Base-by-base conservation (phyloP, 2,113 vertebrate genomes). In the Brienomyrus longianalis region DNA sequence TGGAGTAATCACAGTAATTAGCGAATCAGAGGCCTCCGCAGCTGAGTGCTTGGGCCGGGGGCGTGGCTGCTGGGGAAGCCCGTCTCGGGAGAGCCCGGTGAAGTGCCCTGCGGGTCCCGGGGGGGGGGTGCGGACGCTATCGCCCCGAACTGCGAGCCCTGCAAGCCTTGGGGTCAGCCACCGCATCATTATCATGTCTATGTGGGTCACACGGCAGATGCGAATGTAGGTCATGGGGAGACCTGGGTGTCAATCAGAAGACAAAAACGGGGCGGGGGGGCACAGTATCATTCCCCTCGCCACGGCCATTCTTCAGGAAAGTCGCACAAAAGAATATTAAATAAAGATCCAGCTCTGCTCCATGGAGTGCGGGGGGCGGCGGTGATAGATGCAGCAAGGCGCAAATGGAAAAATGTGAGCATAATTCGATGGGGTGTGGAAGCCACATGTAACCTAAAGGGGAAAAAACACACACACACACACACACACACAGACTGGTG, bases 161-260 rank as follows among this genome's bases (percentile, higher is more conserved):
- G 92, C 92, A 92, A 93, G 91, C 93, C 92, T 59, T 90, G 35
- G 70, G 43, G 90, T 92, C 85, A 74, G 1, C 87, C 59, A 91
- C 92, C 43, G 90, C 90, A 91, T 95, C 93, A 95, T 94, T 95
- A 95, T 88, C 59, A 89, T 77, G 90, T 86, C 89, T 94, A 93
- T 95, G 91, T 94, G 94, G 96, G 94, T 96, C 95, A 95, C 84
- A 77, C 92, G 95, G 94, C 95, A 94, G 91, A 95, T 94, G 94
- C 93, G 94, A 94, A 96, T 96, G 92, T 96, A 94, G 95, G 95
- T 96, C 95, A 95, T 84, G 89, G 91, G 91, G 90, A 95, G 93
- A 91, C 92, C 93, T 91, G 91, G 92, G 83, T 95, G 95, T 95
- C 95, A 95, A 93, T 95, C 94, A 95, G 92, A 70, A 91, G 74